Evolutionary conservation across 2,113 vertebrate genomes (phyloP), one percentile per base, ranked within the genome.

Genomic region (Pangasianodon hypophthalmus): DNA sequence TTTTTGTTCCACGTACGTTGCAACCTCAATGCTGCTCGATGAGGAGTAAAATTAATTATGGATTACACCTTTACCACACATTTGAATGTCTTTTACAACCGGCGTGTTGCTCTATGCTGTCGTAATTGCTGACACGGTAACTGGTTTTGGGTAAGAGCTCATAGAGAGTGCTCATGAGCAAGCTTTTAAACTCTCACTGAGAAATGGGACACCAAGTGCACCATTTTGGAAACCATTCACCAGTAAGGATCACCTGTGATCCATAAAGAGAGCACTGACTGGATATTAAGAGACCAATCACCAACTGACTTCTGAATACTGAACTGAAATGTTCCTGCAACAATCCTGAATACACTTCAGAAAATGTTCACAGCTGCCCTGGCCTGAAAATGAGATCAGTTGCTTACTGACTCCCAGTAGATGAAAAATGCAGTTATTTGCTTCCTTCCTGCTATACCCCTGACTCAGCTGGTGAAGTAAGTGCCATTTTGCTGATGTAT

Each of bases 401-500:
- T 60, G 54, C 73, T 48, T 26, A 62, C 86, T 48, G 54, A 60
- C 26, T 62, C 52, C 7, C 41, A 64, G 9, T 56, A 64, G 73
- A 58, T 46, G 86, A 56, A n/a, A 62, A 32, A 48, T 87, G 14
- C 73, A 80, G 41, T 41, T 50, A n/a, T 80, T 80, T 80, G 75
- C 26, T 80, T 50, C 48, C 77, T 37, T 79, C 32, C 67, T 44
- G 2, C 67, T 19, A n/a, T 44, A 21, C 32, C 13, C 48, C 62
- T 19, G 58, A 64, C 44, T 62, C 56, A 80, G 29, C 29, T 24
- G 24, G 26, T 14, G 26, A 56, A 26, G 19, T 46, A 64, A 37
- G n/a, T 56, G 32, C 24, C 48, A 29, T 81, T 88, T 50, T 26
- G 19, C 87, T 84, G 87, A 88, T 88, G 48, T 84, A 84, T 84